Percentiles rank a stretch among this genome's conserved stretches.
Conservation (phyloP, 2,888 invertebrate species). For the Drosophila pseudotalamancana region DNA sequence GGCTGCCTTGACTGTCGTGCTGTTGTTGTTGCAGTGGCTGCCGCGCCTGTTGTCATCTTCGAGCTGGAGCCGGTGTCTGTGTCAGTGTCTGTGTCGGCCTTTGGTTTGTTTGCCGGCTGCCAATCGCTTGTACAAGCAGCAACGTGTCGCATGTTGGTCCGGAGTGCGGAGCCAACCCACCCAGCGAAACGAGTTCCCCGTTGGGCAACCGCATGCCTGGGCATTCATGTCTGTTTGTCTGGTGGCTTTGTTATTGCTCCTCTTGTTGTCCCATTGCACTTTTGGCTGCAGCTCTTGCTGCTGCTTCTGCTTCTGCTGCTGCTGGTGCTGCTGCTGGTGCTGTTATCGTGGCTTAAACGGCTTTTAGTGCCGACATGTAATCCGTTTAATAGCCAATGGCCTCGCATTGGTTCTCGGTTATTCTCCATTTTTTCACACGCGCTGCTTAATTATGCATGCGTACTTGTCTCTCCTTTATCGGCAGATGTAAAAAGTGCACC, state of each 20-base stretch:
- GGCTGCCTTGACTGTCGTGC: background rate
- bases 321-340: conserved; percentile 34
- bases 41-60: conserved; percentile 24
- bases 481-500: conserved; percentile 35
- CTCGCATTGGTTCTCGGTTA: conserved; percentile 16
- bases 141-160: conserved; percentile 35
- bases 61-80: conserved; percentile 19
- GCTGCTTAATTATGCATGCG: conserved; percentile 34
- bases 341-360: conserved; percentile 69
- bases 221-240: conserved; percentile 55
- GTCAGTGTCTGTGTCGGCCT: conserved; percentile 20
- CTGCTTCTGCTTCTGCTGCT: conserved; percentile 26
- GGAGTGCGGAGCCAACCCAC: conserved; percentile 24
- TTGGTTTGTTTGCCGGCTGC: conserved; percentile 61
- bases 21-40: conserved; percentile 10
- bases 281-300: conserved; percentile 43
- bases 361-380: conserved; percentile 76
- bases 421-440: conserved; percentile 56
- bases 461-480: conserved; percentile 8
- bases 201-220: conserved; percentile 30
- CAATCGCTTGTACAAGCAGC: conserved; percentile 75
- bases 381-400: conserved; percentile 77
- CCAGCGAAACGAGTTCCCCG: conserved; percentile 7
- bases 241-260: conserved; percentile 44
- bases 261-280: too few species aligned